Evolutionary conservation across 2,113 vertebrate species (phyloP), one percentile per base, ranked within the genome.

Genomic region (Mustela nigripes): DNA sequence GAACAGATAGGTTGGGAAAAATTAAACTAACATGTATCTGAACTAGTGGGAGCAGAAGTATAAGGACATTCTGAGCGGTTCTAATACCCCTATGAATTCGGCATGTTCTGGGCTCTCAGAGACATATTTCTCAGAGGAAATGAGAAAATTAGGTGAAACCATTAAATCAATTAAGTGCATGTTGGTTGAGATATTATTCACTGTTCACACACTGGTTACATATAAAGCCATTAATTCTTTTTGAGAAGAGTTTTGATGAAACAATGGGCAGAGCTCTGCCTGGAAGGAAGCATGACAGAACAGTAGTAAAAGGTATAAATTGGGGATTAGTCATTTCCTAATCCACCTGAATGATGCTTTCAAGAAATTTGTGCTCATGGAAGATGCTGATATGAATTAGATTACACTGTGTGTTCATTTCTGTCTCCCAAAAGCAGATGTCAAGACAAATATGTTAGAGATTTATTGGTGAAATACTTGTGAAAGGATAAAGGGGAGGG

Each of bases 361-460:
- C 11, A 50, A 65, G 6, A 48, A 71, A 21, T 89, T 11, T 62
- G 60, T 53, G 1, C 74, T 50, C 24, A 5, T 9, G 65, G 69
- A 12, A 45, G 7, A 81, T 42, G 4, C 12, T 63, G 45, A n/a
- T 36, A 60, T 4, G 45, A 80, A 76, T 82, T 60, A 8, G 5
- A 67, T 42, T 42, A 28, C 11, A 78, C 6, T 53, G 14, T 62
- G 1, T 39, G 18, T 69, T 81, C 16, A 63, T 89, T 14, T 90
- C 1, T 78, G 8, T 31, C n/a, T 91, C 4, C 28, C 45, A 65
- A 90, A 45, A 53, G 24, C 22, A 91, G n/a, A 73, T 60, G 4
- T 1, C 10, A 39, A n/a, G 31, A 28, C 3, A 69, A 33, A 65
- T 5, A 31, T 5, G 0, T 28, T 78, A 78, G 24, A 36, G 26